These are phyloP conservation scores for Labroides dimidiatus DNA, from an alignment of 2,797 vertebrate species.

Conservation along the genomic window DNA sequence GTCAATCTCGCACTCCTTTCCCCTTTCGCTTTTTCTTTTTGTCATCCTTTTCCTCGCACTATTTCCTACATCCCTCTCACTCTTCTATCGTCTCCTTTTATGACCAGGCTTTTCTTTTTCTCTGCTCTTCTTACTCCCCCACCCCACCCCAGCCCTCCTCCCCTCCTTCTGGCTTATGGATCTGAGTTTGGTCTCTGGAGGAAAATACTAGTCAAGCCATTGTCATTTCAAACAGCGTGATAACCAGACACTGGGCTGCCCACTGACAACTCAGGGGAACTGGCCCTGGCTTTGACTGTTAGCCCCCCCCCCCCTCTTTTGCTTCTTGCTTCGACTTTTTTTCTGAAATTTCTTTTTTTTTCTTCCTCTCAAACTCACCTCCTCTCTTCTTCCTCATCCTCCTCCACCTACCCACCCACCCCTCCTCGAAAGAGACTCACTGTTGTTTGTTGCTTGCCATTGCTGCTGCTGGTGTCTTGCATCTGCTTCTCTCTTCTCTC, in stretches of 20 bases:
- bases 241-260: constrained; percentile 83
- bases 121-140: constrained; percentile 39
- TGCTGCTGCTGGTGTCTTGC: constrained; percentile 66
- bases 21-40: constrained; percentile 49
- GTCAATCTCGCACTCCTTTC: constrained; percentile 49
- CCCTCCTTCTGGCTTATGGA: constrained; percentile 76
- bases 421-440: constrained; percentile 39
- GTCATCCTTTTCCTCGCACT: constrained; percentile 41
- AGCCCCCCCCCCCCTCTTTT: constrained; percentile 32
- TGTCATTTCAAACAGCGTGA: constrained; percentile 86
- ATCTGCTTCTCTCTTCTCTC: constrained; percentile 66
- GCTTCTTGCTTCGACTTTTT: constrained; percentile 27
- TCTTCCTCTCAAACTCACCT: constrained; percentile 22
- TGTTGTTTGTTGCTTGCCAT: constrained; percentile 73
- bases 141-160: constrained; percentile 15
- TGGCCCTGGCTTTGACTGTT: constrained; percentile 78
- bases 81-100: constrained; percentile 56
- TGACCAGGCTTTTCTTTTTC: constrained; percentile 63
- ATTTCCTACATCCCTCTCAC: constrained; percentile 42
- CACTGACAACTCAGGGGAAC: constrained; percentile 82
- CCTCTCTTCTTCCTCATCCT: constrained; percentile 5
- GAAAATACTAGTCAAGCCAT: constrained; percentile 85
- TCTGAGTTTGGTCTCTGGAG: constrained; percentile 81
- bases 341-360: background rate
- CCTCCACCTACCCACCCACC: background rate